Percentiles rank a stretch among this genome's conserved stretches.
phyloP scores from a whole-genome alignment of 2,888 invertebrate species.

The Noctuana brunneofusca region DNA sequence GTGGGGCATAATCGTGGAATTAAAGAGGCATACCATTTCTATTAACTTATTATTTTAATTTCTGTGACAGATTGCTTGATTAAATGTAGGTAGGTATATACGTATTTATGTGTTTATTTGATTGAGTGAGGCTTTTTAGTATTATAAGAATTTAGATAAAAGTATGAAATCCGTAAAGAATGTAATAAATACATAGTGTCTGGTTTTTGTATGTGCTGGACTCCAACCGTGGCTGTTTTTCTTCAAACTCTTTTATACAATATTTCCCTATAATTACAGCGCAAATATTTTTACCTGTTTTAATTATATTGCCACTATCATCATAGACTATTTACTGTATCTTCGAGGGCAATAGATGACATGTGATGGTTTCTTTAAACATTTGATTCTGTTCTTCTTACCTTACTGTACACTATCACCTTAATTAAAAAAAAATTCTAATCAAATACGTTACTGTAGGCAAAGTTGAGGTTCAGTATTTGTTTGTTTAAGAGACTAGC shows the following conservation, averaged over 20 bases:
- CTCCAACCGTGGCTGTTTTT: not conserved
- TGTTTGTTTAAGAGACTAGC: conserved; percentile 43
- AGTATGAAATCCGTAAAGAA: no score
- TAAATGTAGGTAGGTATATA: not conserved
- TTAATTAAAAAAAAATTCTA: no score
- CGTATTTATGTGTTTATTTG: conserved; percentile 24
- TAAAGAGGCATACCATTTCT: not conserved
- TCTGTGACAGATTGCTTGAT: not conserved
- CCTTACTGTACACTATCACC: no score
- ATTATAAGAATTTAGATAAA: conserved; percentile 13
- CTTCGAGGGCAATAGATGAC: no score
- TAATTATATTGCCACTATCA: not conserved
- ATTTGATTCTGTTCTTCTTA: no score
- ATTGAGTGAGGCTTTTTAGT: conserved; percentile 23
- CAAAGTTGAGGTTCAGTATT: conserved; percentile 58
- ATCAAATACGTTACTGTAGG: no score
- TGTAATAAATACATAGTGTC: no score
- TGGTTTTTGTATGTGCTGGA: not conserved
- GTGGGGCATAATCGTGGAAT: not conserved
- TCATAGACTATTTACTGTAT: no score
- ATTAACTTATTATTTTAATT: not conserved
- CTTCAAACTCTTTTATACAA: not conserved
- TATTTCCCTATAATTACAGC: not conserved
- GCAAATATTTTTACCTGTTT: not conserved
- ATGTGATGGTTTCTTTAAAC: not conserved